A percentile compares a stretch with the other conserved stretches of the same genome.
phyloP scores from a whole-genome alignment of 1,140 invertebrate species.

The Acyrthosiphon pisum region DNA sequence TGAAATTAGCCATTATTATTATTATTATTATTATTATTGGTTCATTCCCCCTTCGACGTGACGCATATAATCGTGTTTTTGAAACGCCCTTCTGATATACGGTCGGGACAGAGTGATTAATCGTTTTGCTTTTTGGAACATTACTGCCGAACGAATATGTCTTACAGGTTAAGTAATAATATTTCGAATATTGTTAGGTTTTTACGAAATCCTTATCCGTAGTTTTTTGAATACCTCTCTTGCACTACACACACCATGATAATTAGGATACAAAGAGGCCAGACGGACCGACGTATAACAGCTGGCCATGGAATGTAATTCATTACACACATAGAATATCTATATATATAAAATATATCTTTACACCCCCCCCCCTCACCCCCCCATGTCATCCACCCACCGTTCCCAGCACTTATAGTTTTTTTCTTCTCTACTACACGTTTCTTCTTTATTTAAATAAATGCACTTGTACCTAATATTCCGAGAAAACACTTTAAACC shows the following conservation, averaged over 20 bases:
- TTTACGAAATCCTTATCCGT: slow-evolving; percentile 13
- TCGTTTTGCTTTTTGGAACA: slow-evolving; percentile 17
- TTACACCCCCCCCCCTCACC: not conserved
- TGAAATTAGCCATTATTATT: slow-evolving; percentile 21
- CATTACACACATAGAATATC: not conserved
- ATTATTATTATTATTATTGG: slow-evolving; percentile 7
- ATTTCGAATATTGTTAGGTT: not conserved
- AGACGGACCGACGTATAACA: slow-evolving; percentile 17
- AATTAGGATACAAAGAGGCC: slow-evolving; percentile 35
- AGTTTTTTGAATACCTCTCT: slow-evolving; percentile 1
- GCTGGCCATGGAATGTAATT: slow-evolving; percentile 37
- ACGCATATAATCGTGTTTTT: not conserved
- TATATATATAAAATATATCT: not conserved
- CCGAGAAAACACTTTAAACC: slow-evolving; percentile 48
- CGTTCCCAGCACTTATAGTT: not conserved
- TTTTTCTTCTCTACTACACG: not conserved
- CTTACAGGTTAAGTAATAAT: slow-evolving; percentile 29
- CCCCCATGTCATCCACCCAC: not conserved
- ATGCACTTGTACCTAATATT: slow-evolving; percentile 16
- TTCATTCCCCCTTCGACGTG: not conserved
- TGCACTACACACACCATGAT: not conserved
- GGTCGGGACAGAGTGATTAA: not conserved
- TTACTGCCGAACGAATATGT: not conserved
- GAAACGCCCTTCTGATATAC: slow-evolving; percentile 4
- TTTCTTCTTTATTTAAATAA: slow-evolving; percentile 15